A percentile compares a stretch with the other conserved stretches of the same genome.
phyloP scores from a whole-genome alignment of 92 coral and sea anemone species.

The Bergia sp. region DNA sequence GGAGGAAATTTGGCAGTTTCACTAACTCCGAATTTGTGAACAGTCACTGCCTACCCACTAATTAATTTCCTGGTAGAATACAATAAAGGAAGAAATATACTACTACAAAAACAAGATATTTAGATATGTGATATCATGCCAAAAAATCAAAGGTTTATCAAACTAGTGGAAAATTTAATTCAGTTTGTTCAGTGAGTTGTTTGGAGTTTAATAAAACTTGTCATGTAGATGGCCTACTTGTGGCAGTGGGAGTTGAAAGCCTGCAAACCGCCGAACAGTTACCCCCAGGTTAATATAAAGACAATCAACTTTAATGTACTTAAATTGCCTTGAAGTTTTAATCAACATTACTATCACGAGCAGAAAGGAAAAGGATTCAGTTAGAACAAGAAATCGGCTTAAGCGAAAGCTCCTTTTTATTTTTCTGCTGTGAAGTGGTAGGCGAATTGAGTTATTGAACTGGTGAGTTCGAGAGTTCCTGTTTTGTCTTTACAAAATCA shows the following conservation, averaged over 20 bases:
- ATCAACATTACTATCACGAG: neutral
- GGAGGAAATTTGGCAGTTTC: conserved; percentile 36
- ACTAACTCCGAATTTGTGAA: neutral
- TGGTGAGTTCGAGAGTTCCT: conserved; percentile 3
- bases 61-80: conserved; percentile 27
- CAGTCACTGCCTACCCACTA: conserved; percentile 1
- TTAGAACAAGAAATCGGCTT: neutral
- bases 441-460: neutral
- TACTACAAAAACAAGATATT: neutral
- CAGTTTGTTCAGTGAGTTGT: neutral
- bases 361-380: neutral
- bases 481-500: neutral
- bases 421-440: neutral
- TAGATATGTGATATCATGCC: conserved; percentile 26
- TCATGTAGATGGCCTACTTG: neutral
- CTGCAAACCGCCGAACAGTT: neutral
- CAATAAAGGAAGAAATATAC: neutral
- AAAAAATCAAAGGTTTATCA: neutral
- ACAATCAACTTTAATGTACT: conserved; percentile 41
- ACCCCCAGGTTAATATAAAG: conserved; percentile 25
- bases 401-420: neutral
- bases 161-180: neutral
- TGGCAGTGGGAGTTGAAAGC: neutral
- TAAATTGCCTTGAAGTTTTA: conserved; percentile 23
- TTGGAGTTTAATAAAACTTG: neutral